These are phyloP conservation scores for Gymnarchus niloticus DNA, from an alignment of 2,113 vertebrate species.

Conservation along the genomic window DNA sequence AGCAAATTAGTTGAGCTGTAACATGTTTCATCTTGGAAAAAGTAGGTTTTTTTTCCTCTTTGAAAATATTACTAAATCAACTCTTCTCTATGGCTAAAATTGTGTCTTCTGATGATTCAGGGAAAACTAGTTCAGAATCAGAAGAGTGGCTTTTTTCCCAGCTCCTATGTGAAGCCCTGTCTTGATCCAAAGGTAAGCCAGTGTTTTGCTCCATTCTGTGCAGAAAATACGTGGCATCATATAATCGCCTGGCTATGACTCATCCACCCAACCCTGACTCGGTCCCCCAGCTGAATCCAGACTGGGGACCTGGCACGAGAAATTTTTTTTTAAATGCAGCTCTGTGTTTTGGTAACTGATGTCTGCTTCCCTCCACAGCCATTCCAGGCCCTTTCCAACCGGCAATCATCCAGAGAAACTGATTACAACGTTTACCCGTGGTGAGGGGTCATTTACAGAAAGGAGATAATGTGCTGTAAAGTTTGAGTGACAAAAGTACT, in stretches of 20 bases:
- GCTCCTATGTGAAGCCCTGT: slow-evolving; percentile 85
- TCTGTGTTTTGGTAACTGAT: not conserved
- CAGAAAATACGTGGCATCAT: not conserved
- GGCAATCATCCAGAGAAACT: slow-evolving; percentile 75
- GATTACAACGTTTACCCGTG: slow-evolving; percentile 87
- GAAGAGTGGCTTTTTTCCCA: slow-evolving; percentile 89
- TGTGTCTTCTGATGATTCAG: slow-evolving; percentile 53
- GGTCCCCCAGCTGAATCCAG: not conserved
- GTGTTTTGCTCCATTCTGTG: not conserved
- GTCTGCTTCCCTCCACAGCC: slow-evolving; percentile 44
- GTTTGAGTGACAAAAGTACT: not conserved
- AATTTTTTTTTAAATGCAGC: not conserved
- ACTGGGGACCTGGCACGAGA: not conserved
- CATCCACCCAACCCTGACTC: not conserved
- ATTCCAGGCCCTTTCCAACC: slow-evolving; percentile 68
- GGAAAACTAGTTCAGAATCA: slow-evolving; percentile 78
- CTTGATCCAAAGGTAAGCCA: slow-evolving; percentile 77
- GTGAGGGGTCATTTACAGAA: slow-evolving; percentile 55
- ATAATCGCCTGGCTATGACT: not conserved
- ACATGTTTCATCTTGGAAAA: not conserved
- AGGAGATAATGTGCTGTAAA: not conserved
- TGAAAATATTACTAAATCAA: too few species aligned
- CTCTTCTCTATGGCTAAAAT: too few species aligned
- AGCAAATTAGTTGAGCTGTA: too few species aligned
- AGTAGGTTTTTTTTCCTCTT: too few species aligned